A percentile compares a stretch with the other conserved stretches of the same genome.
Evolutionary conservation across 2,888 invertebrate species (phyloP).

Genomic region (Eubasilissa splendida): DNA sequence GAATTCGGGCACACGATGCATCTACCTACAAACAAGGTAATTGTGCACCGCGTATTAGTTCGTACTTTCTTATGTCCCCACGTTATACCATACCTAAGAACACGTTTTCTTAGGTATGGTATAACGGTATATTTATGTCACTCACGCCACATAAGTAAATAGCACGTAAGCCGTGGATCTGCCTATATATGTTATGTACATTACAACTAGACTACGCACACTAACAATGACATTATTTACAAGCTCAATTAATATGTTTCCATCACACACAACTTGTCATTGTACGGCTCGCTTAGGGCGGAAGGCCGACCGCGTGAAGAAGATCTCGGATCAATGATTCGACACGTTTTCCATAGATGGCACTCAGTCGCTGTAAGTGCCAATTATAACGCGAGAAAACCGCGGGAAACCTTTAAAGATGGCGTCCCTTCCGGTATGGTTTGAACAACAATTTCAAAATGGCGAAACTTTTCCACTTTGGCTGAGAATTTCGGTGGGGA

Average conservation of each 20-base stretch:
- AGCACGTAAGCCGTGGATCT: no score
- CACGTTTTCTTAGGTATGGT: no score
- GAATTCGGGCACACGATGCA: no score
- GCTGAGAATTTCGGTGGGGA: background rate
- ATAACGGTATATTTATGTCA: no score
- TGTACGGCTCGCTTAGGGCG: background rate
- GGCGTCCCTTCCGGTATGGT: constrained; percentile 4
- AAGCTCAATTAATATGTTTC: no score
- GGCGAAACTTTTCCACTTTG: constrained; percentile 23
- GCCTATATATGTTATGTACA: no score
- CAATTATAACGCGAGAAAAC: constrained; percentile 20
- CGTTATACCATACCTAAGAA: no score
- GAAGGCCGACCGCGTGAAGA: background rate
- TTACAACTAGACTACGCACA: no score
- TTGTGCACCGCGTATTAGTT: no score
- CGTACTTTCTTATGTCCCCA: no score
- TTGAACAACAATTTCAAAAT: constrained; percentile 24
- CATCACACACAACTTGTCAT: constrained; percentile 2
- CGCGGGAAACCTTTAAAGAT: constrained; percentile 27
- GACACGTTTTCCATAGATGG: constrained; percentile 30
- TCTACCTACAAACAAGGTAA: no score
- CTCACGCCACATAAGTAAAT: no score
- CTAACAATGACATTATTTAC: background rate
- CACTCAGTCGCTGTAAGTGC: constrained; percentile 24
- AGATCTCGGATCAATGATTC: constrained; percentile 23